Base-by-base conservation (phyloP, 2,113 vertebrate genomes). In the Lamprotornis superbus region DNA sequence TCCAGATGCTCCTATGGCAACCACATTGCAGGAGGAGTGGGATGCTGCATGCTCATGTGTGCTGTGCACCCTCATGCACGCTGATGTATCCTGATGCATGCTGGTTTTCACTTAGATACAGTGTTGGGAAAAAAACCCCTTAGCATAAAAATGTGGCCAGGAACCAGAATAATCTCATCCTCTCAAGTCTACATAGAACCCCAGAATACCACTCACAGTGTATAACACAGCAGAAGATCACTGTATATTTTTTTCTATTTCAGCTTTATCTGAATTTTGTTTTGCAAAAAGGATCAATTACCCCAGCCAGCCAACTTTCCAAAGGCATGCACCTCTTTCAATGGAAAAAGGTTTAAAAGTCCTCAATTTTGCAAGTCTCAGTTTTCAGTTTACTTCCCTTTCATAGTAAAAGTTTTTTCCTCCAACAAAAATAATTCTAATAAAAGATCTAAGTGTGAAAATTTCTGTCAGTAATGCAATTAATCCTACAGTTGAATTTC, bases 121-220 rank as follows among this genome's bases (percentile, higher is more conserved):
- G 5, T 8, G 11, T 1, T 22, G 12, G 9, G 1, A 16, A 7
- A 46, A 81, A 83, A n/a, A 69, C 0, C 0, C 0, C 5, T 35
- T 12, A 24, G 6, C 21, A 35, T 33, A 59, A 70, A 81, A 46
- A 59, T 25, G 9, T 0, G 1, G 28, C 33, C 16, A 59, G 42
- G 18, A 25, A 56, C 15, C 22, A 28, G 30, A 89, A 82, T 67
- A 55, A 82, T 55, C 52, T 60, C 21, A 52, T 52, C 15, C 40
- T 83, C 42, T 84, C 27, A 68, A 59, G 18, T 19, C 9, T 40
- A 7, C 0, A 0, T 19, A 55, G 82, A 92, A 50, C 2, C 3
- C 7, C n/a, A 57, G 46, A 83, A 37, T n/a, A 37, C 3, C 35
- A 47, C 10, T 2, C 13, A 33, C 11, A 21, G 1, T 55, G n/a